Evolutionary conservation across 2,888 invertebrate species (phyloP), one percentile per base, ranked within the genome.

Genomic region (Coelinius sp.): DNA sequence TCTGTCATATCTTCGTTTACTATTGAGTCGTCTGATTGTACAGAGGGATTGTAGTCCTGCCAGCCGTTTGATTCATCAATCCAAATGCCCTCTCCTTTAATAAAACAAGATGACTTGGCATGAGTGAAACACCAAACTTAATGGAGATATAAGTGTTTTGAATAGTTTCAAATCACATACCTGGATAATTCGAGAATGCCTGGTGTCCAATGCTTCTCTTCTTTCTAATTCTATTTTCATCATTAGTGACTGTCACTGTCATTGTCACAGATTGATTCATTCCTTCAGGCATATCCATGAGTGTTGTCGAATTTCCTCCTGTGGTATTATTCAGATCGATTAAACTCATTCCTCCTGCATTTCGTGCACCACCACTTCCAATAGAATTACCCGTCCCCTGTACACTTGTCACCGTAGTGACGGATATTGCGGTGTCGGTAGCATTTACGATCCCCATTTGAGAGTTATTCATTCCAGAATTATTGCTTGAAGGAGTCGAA

Each of bases 301-400:
- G 41, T 10, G 41, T 90, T 88, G 46, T 38, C 87, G 85, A 69
- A 89, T 59, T 86, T 89, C 82, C 3, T n/a, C n/a, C n/a, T n/a
- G n/a, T n/a, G 86, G 84, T 5, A 84, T 82, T 74, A 86, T 56
- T 0, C 74, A 65, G 65, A 62, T 49, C 59, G 68, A 52, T 64
- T 44, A 27, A 66, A 31, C 85, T 46, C 81, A 84, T 82, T 79
- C 83, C 24, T 73, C 76, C 73, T 22, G 70, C 31, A 24, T 27
- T 20, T 49, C 46, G 22, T 41, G 20, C 46, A 20, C 17, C 20
- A 49, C 41, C 80, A 5, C 79, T 69, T 71, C 24, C 76, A 27
- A 56, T 65, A 41, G 73, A 73, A 59, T 71, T 35, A 8, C 12
- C 70, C 35, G 65, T 69, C 24, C 67, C 44, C 49, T 56, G 46